Percentiles rank a stretch among this genome's conserved stretches.
These are phyloP conservation scores for Palaemon carinicauda DNA, from an alignment of 1,140 invertebrate species.

Conservation along the genomic window DNA sequence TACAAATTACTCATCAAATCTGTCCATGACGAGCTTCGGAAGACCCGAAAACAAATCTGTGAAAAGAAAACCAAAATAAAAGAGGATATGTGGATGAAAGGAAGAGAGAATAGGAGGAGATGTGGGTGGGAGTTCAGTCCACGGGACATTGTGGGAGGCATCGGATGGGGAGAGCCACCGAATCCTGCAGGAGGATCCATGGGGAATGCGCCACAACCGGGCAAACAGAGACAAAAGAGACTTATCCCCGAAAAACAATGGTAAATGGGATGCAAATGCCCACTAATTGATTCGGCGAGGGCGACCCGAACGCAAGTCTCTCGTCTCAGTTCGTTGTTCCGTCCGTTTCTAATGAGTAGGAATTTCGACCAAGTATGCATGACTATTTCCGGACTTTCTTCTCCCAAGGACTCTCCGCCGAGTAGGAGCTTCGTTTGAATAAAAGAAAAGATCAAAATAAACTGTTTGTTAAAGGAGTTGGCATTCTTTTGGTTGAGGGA, in stretches of 20 bases:
- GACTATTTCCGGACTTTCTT: background rate
- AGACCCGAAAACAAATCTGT: too few relatives aligned
- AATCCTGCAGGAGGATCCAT: too few relatives aligned
- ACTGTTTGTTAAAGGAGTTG: slow-evolving; percentile 31
- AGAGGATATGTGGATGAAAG: too few relatives aligned
- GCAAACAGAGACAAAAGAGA: slow-evolving; percentile 43
- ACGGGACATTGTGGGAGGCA: too few relatives aligned
- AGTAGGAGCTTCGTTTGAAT: slow-evolving; percentile 15
- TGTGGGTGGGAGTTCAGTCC: too few relatives aligned
- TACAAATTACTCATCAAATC: too few relatives aligned
- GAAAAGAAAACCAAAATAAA: too few relatives aligned
- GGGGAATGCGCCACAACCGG: slow-evolving; percentile 34
- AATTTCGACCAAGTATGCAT: background rate
- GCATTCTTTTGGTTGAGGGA: slow-evolving; percentile 14
- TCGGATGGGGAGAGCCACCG: too few relatives aligned
- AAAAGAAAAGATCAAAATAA: slow-evolving; percentile 49
- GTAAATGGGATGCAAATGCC: slow-evolving; percentile 54
- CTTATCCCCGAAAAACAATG: slow-evolving; percentile 49
- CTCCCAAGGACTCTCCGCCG: background rate
- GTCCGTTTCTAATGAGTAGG: background rate
- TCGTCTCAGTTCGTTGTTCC: background rate
- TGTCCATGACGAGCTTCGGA: too few relatives aligned
- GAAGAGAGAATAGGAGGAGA: too few relatives aligned
- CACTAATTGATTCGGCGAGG: slow-evolving; percentile 46
- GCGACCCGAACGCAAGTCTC: background rate